Base-by-base conservation (phyloP, 2,888 invertebrate species). In the Drosophila kanekoi region DNA sequence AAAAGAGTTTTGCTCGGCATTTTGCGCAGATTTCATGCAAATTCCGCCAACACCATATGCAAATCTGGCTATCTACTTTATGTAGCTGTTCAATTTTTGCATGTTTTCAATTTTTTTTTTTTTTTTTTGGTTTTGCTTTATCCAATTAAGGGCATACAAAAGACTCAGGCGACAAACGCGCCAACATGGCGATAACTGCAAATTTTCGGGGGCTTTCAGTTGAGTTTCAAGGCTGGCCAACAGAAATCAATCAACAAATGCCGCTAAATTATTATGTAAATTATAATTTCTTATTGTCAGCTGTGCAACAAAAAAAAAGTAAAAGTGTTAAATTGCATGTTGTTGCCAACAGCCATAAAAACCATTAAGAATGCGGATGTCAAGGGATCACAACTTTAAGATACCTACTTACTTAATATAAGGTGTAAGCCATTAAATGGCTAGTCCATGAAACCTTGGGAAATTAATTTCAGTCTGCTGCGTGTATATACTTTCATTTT, bases 211-310 rank as follows among this genome's bases (percentile, higher is more conserved):
- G 47, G 44, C 70, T 58, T 43, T 53, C 11, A 38, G 28, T 43
- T 52, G 18, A 18, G 33, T 62, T 51, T 76, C 67, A 72, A 68
- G 80, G 63, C 63, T 59, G 40, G 54, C 14, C 44, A 52, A 35
- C 54, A 53, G 65, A 87, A 85, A 87, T 87, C 86, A 82, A 79
- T 82, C 83, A 84, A 63, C 62, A 68, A 68, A 70, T 49, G 57
- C 61, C 76, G 61, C 79, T 64, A 82, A 85, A 82, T 74, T 69
- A 72, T 72, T 77, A 71, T 87, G 77, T 68, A 87, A 85, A 85
- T 72, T 65, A 74, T 79, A 69, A 77, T 85, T 82, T 87, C 77
- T 64, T 66, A 60, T 62, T 59, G 51, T 65, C 47, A 57, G 65
- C 58, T 51, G 43, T 58, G 58, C 33, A 37, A 64, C 28, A 48